phyloP scores from a whole-genome alignment of 2,797 vertebrate species.

The Neostethus bicornis region DNA sequence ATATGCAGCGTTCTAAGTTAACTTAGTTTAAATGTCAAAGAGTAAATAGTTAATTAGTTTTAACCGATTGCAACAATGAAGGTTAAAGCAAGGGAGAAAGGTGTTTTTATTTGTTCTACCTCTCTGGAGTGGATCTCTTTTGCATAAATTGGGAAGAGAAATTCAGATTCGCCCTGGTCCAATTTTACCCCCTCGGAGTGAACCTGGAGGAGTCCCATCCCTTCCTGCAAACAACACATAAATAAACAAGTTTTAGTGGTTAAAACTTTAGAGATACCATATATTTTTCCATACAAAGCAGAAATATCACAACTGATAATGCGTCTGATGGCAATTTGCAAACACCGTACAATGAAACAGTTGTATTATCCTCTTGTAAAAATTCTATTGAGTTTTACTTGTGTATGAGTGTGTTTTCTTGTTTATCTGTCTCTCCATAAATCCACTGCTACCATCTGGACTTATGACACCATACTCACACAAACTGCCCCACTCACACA shows the following conservation, averaged over 20 bases:
- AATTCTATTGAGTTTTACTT: not conserved
- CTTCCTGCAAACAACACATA: constrained; percentile 77
- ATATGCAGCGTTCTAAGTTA: constrained; percentile 25
- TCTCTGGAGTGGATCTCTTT: constrained; percentile 93
- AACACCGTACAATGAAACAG: not conserved
- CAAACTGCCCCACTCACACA: constrained; percentile 24
- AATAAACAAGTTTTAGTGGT: too few species aligned
- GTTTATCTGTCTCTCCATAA: constrained; percentile 49
- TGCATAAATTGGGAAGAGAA: constrained; percentile 91
- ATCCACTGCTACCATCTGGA: constrained; percentile 56
- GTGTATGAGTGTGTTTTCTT: not conserved
- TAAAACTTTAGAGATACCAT: too few species aligned
- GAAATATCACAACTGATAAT: not conserved
- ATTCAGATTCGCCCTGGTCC: constrained; percentile 92
- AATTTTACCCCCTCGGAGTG: constrained; percentile 87
- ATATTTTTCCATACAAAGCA: too few species aligned
- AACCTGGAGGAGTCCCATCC: constrained; percentile 92
- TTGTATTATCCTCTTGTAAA: not conserved
- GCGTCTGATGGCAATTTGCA: not conserved
- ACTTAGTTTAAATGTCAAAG: constrained; percentile 5
- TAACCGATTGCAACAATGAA: constrained; percentile 25
- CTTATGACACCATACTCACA: constrained; percentile 41
- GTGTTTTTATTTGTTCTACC: constrained; percentile 76
- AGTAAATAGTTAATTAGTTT: constrained; percentile 19
- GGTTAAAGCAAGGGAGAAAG: not conserved